Conservation (phyloP, 2,888 invertebrate genomes). For the Cepaea hortensis region DNA sequence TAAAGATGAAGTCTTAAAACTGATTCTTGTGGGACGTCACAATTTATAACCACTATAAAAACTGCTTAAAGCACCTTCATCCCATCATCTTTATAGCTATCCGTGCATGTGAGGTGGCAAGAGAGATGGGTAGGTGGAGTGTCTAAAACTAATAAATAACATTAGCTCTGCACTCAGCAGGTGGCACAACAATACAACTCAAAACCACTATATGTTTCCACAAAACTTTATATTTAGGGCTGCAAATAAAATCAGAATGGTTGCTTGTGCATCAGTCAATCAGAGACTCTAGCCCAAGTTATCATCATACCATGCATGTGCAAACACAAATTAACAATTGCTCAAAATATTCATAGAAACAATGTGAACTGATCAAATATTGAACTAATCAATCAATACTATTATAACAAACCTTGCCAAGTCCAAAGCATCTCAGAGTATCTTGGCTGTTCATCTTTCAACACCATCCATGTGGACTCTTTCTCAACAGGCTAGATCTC, state of each 20-base stretch:
- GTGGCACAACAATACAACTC: no score
- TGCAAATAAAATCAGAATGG: no score
- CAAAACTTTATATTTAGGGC: no score
- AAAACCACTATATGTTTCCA: not conserved
- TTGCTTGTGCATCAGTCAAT: constrained; percentile 10
- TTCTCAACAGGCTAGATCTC: not conserved
- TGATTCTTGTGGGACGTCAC: no score
- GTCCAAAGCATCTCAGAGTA: not conserved
- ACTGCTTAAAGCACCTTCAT: no score
- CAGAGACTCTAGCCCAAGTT: constrained; percentile 26
- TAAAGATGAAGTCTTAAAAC: constrained; percentile 2
- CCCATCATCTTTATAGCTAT: no score
- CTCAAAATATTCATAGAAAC: not conserved
- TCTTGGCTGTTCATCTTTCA: not conserved
- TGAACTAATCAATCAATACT: not conserved
- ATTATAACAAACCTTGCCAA: not conserved
- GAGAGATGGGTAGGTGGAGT: no score
- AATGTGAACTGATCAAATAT: not conserved
- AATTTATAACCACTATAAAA: no score
- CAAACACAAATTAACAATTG: not conserved
- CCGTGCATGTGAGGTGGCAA: no score
- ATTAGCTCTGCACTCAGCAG: no score
- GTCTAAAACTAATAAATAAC: no score
- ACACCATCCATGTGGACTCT: not conserved
- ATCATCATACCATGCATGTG: constrained; percentile 4